Percentiles rank a stretch among this genome's conserved stretches.
phyloP scores from a whole-genome alignment of 2,797 vertebrate genomes.

The Tadarida brasiliensis region DNA sequence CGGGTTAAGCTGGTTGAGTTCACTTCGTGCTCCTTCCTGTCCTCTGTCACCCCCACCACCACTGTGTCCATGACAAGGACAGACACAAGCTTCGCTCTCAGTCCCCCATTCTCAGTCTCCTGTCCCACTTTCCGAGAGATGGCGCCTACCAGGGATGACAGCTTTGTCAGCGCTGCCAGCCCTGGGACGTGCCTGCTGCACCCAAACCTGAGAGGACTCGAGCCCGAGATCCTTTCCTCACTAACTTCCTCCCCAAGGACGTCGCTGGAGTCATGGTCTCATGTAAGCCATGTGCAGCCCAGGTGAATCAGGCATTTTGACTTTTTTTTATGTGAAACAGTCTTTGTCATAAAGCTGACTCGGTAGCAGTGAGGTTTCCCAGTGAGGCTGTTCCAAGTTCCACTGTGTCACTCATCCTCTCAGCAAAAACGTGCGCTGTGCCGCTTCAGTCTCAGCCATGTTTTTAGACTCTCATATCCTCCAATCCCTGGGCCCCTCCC shows the following conservation, averaged over 20 bases:
- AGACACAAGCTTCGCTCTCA: neutral
- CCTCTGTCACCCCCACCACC: accelerated
- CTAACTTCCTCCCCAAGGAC: neutral
- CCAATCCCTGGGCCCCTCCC: neutral
- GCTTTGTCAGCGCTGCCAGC: neutral
- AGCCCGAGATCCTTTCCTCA: neutral
- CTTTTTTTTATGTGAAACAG: neutral
- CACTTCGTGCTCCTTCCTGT: neutral
- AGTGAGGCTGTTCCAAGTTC: neutral
- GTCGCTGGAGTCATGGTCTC: too few species aligned
- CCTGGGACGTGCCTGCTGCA: neutral
- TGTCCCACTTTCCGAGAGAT: neutral
- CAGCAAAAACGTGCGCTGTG: neutral
- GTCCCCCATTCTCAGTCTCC: neutral
- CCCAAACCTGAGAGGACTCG: neutral
- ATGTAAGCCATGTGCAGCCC: neutral
- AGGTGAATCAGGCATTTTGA: constrained; percentile 11
- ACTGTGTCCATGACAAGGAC: neutral
- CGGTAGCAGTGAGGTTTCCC: constrained; percentile 16
- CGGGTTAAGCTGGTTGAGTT: neutral
- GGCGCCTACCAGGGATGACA: too few species aligned
- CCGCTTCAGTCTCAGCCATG: neutral
- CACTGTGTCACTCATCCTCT: neutral
- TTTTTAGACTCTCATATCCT: neutral
- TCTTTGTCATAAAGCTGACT: constrained; percentile 19